phyloP scores from a whole-genome alignment of 2,888 invertebrate species.

The Hemicrepidius hirtus region DNA sequence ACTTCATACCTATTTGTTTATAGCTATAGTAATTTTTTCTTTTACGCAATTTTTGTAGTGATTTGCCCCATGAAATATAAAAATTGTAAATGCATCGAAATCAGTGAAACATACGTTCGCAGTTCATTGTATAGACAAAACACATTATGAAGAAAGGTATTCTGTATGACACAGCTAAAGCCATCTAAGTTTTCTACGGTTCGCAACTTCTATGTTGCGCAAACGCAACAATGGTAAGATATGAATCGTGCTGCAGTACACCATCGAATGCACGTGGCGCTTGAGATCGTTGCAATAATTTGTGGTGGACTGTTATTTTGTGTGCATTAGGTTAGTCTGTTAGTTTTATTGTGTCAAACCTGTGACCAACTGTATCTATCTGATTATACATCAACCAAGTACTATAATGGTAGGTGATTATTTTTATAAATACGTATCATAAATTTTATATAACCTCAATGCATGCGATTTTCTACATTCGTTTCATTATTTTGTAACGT shows the following conservation, averaged over 20 bases:
- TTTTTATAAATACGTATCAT: too few species aligned
- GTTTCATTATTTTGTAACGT: too few species aligned
- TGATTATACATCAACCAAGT: too few species aligned
- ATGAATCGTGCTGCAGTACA: neutral
- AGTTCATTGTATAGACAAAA: neutral
- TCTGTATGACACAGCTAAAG: neutral
- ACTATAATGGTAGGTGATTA: too few species aligned
- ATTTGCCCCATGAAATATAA: neutral
- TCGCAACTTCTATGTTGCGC: neutral
- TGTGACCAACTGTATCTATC: too few species aligned
- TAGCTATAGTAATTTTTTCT: neutral
- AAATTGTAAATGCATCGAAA: neutral
- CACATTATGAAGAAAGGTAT: neutral
- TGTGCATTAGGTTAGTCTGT: too few species aligned
- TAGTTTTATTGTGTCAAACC: too few species aligned
- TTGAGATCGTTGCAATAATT: neutral
- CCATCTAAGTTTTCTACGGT: neutral
- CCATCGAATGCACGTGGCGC: neutral
- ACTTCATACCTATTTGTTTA: neutral
- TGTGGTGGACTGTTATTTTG: too few species aligned
- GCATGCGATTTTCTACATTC: too few species aligned
- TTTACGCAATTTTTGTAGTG: too few species aligned
- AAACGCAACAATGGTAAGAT: constrained; percentile 2
- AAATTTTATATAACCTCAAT: too few species aligned
- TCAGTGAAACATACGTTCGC: neutral